A percentile compares a stretch with the other conserved stretches of the same genome.
phyloP scores from a whole-genome alignment of 2,888 invertebrate species.

The Lithosia quadra region DNA sequence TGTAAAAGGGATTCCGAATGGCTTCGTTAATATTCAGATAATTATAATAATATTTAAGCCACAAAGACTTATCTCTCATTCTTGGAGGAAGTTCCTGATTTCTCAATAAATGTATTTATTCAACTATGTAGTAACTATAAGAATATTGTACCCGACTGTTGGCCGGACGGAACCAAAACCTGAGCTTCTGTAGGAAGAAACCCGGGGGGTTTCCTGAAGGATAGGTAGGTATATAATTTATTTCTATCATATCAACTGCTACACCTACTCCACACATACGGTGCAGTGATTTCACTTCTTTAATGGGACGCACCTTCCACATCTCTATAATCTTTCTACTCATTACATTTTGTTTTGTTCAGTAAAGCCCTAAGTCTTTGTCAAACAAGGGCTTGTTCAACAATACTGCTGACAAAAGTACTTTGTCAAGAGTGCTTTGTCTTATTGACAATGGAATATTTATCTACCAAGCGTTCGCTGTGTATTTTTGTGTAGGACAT shows the following conservation, averaged over 20 bases:
- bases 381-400: neutral
- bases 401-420: neutral
- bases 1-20: no score
- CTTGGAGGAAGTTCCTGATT: no score
- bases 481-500: neutral
- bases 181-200: no score
- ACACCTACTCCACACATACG: neutral
- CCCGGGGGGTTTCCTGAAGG: no score
- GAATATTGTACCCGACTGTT: no score
- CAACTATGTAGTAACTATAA: no score
- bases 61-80: no score
- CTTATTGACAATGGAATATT: neutral
- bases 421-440: neutral
- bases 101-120: no score
- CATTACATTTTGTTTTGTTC: neutral
- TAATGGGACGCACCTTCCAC: neutral
- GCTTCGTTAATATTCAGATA: no score
- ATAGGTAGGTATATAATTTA: neutral
- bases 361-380: neutral
- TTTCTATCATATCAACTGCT: neutral
- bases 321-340: neutral
- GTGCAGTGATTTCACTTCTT: neutral
- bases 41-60: no score
- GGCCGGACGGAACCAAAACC: no score
- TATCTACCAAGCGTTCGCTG: neutral